Evolutionary conservation across 1,140 invertebrate species (phyloP).

Genomic region (Hestina assimilis): DNA sequence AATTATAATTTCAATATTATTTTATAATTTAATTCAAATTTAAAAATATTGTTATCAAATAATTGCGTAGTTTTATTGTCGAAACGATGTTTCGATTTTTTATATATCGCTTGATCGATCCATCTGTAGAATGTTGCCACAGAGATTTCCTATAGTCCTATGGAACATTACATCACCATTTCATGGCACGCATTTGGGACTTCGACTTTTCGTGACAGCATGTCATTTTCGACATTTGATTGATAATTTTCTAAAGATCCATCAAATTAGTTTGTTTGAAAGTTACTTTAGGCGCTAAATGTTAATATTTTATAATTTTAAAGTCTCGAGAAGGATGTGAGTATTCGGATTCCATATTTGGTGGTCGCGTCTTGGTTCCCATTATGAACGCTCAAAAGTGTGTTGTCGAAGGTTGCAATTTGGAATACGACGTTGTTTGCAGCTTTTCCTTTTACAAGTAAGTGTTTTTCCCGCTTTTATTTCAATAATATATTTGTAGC

Average conservation of each 20-base stretch:
- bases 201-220: slow-evolving; percentile 77
- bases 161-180: slow-evolving; percentile 73
- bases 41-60: neutral
- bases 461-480: slow-evolving; percentile 49
- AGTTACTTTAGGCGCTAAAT: slow-evolving; percentile 75
- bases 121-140: slow-evolving; percentile 48
- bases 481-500: neutral
- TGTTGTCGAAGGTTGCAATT: slow-evolving; percentile 71
- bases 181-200: slow-evolving; percentile 73
- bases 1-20: too few species aligned
- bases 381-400: slow-evolving; percentile 67
- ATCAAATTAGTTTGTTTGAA: slow-evolving; percentile 78
- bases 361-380: slow-evolving; percentile 43
- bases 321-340: slow-evolving; percentile 62
- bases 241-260: slow-evolving; percentile 76
- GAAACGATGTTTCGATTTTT: slow-evolving; percentile 1
- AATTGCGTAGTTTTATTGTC: too few species aligned
- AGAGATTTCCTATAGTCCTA: slow-evolving; percentile 30
- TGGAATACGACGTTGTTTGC: slow-evolving; percentile 74
- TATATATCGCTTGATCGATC: slow-evolving; percentile 23
- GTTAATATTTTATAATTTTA: slow-evolving; percentile 58
- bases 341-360: slow-evolving; percentile 50
- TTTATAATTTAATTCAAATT: too few species aligned
- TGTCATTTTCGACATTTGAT: slow-evolving; percentile 78
- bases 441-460: slow-evolving; percentile 76